These are phyloP conservation scores for Tribolium freemani DNA, from an alignment of 2,888 invertebrate genomes.

Conservation along the genomic window DNA sequence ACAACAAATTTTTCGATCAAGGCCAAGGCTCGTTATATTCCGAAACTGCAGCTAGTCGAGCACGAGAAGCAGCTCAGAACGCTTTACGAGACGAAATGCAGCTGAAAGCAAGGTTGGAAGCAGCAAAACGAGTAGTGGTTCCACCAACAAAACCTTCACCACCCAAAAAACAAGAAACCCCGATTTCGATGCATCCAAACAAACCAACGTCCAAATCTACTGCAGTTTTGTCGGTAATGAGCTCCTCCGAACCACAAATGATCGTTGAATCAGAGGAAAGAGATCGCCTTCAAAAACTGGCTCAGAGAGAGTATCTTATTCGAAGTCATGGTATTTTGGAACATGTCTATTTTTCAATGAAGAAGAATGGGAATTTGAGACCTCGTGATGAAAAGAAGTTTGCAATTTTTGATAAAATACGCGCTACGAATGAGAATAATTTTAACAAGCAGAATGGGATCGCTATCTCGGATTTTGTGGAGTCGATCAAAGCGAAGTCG, in stretches of 20 bases:
- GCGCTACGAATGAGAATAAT: constrained; percentile 54
- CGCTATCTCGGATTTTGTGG: constrained; percentile 63
- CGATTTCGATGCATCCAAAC: too few species aligned
- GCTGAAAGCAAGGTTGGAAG: constrained; percentile 74
- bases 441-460: constrained; percentile 57
- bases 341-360: constrained; percentile 78
- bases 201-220: not conserved
- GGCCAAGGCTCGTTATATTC: constrained; percentile 81
- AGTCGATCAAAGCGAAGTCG: constrained; percentile 54
- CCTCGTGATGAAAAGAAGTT: constrained; percentile 78
- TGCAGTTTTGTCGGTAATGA: constrained; percentile 42
- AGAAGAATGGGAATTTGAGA: constrained; percentile 76
- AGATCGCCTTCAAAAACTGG: constrained; percentile 75
- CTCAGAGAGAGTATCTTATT: constrained; percentile 79
- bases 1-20: constrained; percentile 81
- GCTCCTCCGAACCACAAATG: constrained; percentile 77
- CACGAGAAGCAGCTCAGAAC: constrained; percentile 81
- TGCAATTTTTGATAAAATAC: constrained; percentile 71
- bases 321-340: constrained; percentile 80
- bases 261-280: constrained; percentile 81
- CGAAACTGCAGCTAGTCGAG: constrained; percentile 82
- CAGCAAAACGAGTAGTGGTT: constrained; percentile 69
- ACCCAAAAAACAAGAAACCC: constrained; percentile 26
- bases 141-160: constrained; percentile 3
- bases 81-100: constrained; percentile 78